Evolutionary conservation across 2,113 vertebrate species (phyloP), one percentile per base, ranked within the genome.

Genomic region (Probosciger aterrimus): DNA sequence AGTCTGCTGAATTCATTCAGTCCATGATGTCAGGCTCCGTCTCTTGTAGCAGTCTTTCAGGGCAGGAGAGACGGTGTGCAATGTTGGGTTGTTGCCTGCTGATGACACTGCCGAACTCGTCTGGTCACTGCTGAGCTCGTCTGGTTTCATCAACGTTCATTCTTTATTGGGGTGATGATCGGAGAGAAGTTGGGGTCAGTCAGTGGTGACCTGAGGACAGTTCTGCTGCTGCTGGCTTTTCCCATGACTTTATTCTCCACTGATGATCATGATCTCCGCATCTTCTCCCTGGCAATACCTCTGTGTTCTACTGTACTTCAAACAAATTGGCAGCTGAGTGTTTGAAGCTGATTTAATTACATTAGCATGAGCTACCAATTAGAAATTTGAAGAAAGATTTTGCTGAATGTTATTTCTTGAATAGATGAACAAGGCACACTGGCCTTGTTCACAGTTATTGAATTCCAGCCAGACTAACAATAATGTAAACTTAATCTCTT

Each of bases 401-500:
- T 86, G 28, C 59, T 93, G 64, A 70, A 86, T 92, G 47, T 23
- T 85, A 14, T 90, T 86, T 85, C 88, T 95, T 24, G 73, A 92
- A 41, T 68, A 91, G 53, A 52, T 88, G 82, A 41, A 80, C 62
- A 86, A 91, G 75, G 49, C 70, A 28, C 79, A 11, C 43, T 88
- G 52, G 18, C 75, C 60, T 20, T 16, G 57, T n/a, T 59, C 57
- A n/a, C 46, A 53, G 82, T 60, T 62, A 41, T 1, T 62, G 50
- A 53, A 19, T 75, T 85, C 84, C 92, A 94, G 82, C 43, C 93
- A 85, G 86, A 52, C 18, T 88, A 59, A 92, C 57, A 74, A 5
- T 76, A 79, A 85, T 53, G 62, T 92, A 95, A 96, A 94, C 80
- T 33, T 31, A 92, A 79, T 57, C 60, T 83, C 60, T 39, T 64